phyloP scores from a whole-genome alignment of 2,888 invertebrate species.

The Plagodis dolabraria region DNA sequence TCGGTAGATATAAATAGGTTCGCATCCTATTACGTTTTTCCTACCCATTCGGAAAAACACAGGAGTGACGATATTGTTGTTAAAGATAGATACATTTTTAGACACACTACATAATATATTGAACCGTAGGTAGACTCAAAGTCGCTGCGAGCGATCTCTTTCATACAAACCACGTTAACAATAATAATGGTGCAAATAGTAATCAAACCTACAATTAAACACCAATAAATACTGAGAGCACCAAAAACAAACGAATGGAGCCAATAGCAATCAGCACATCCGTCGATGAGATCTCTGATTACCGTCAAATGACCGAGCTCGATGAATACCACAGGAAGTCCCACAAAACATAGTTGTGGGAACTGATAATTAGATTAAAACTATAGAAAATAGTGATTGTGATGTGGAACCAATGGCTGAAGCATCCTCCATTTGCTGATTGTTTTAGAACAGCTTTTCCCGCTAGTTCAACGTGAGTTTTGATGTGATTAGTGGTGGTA shows the following conservation, averaged over 20 bases:
- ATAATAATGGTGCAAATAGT: background rate
- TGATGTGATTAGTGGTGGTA: too few species aligned
- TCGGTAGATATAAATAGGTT: too few species aligned
- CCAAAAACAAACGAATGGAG: slow-evolving; percentile 11
- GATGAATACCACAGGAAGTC: slow-evolving; percentile 69
- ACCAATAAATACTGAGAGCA: slow-evolving; percentile 7
- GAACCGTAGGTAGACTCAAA: too few species aligned
- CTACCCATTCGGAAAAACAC: too few species aligned
- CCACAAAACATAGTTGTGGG: slow-evolving; percentile 66
- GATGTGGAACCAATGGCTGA: slow-evolving; percentile 38
- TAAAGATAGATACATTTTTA: too few species aligned
- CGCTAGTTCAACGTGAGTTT: background rate
- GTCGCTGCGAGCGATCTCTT: background rate
- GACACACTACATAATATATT: too few species aligned
- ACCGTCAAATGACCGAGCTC: slow-evolving; percentile 35
- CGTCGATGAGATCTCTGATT: slow-evolving; percentile 52
- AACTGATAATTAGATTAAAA: slow-evolving; percentile 82
- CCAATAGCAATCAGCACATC: slow-evolving; percentile 31
- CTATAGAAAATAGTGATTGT: slow-evolving; percentile 37
- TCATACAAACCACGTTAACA: background rate
- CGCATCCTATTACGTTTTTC: too few species aligned
- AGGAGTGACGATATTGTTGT: too few species aligned
- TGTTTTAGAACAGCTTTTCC: slow-evolving; percentile 7
- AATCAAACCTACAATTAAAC: background rate
- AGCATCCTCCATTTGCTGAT: slow-evolving; percentile 36